Base-by-base conservation (phyloP, 2,888 invertebrate species). In the Volucella inanis region DNA sequence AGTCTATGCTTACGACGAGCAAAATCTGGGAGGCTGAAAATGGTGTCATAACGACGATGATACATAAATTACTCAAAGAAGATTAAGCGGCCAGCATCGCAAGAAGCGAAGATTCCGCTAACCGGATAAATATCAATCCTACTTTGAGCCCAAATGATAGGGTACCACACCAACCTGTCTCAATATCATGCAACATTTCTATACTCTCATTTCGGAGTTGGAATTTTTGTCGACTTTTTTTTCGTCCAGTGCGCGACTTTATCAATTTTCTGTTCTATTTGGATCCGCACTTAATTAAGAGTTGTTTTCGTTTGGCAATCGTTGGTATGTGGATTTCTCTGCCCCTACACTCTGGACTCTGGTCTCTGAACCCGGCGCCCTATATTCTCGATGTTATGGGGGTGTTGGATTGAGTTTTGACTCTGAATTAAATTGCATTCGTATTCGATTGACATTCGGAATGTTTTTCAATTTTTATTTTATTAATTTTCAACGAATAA, bases 211-310 rank as follows among this genome's bases (percentile, higher is more conserved):
- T 6, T 31, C 31, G 31, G 41, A n/a, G 12, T 41, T 71, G 43
- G 50, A n/a, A 41, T 43, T 50, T 39, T 43, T 41, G 31, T 71
- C 31, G 31, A 31, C 4, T 0, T 6, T 6, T 31, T 31, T 22
- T 52, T 31, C 41, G 1, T 14, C 14, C 47, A 45, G 31, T 12
- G 8, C 1, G 14, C 39, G 52, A 68, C 55, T 64, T 65, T 57
- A 74, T 74, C 74, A 74, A 55, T 55, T 18, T 47, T 38, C 31
- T 61, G 52, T 50, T 67, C 49, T 68, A 52, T 61, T 15, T 59
- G 15, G n/a, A 6, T 15, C 18, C 12, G 61, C n/a, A 68, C 68
- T 77, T 68, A 77, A 77, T 77, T 68, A 68, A 77, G 76, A 77
- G 76, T 50, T 77, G 61, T 68, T 77, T 61, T 50, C 47, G 43